Evolutionary conservation across 2,797 vertebrate genomes (phyloP).

Genomic region (Momotus momota): DNA sequence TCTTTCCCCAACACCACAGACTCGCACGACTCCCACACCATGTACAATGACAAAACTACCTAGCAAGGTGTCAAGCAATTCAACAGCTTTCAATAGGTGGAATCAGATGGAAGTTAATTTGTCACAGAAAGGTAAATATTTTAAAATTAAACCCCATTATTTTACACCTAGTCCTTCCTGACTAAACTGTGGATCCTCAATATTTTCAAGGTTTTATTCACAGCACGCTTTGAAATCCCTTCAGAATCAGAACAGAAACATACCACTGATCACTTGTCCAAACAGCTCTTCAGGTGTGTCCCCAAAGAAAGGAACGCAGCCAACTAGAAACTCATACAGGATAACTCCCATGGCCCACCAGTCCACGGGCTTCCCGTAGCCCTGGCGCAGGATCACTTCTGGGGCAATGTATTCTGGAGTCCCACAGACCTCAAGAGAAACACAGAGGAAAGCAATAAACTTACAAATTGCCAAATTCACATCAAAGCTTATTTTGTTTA

Average conservation of each 20-base stretch:
- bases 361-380: constrained; percentile 96
- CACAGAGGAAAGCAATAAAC: background rate
- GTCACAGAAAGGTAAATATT: background rate
- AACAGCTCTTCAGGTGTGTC: constrained; percentile 97
- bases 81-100: background rate
- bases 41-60: background rate
- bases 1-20: background rate
- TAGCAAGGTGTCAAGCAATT: background rate
- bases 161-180: background rate
- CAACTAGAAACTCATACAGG: constrained; percentile 95
- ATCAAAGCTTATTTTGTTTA: background rate
- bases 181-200: background rate
- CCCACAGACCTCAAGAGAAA: constrained; percentile 88
- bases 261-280: constrained; percentile 97
- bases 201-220: background rate
- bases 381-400: constrained; percentile 96
- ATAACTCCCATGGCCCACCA: constrained; percentile 99
- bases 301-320: constrained; percentile 95
- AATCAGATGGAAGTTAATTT: background rate
- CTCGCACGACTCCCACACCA: background rate
- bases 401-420: constrained; percentile 97
- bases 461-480: background rate
- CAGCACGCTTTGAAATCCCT: background rate
- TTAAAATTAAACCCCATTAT: background rate
- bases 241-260: constrained; percentile 55